Percentiles rank a stretch among this genome's conserved stretches.
Evolutionary conservation across 2,113 vertebrate species (phyloP).

Genomic region (Epinephelus moara): DNA sequence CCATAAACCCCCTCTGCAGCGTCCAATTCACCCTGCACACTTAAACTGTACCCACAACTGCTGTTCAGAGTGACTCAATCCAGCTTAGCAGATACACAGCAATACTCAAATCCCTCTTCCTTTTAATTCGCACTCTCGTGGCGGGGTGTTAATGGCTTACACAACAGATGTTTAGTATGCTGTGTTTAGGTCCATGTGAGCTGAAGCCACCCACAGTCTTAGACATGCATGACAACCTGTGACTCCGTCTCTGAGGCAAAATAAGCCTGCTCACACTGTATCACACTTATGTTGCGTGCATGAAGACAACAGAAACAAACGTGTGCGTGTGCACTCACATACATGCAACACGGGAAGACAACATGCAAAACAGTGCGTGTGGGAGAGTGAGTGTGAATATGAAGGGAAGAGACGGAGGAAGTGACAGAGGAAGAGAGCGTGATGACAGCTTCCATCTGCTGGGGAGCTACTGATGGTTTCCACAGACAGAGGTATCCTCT

Average conservation of each 20-base stretch:
- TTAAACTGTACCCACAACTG: constrained; percentile 50
- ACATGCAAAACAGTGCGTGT: constrained; percentile 54
- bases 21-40: constrained; percentile 33
- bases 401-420: constrained; percentile 46
- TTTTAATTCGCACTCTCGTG: constrained; percentile 66
- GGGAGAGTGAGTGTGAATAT: constrained; percentile 46
- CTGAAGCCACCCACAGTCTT: constrained; percentile 58
- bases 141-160: constrained; percentile 73
- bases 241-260: constrained; percentile 54
- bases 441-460: constrained; percentile 72
- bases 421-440: constrained; percentile 46
- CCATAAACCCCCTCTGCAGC: constrained; percentile 28
- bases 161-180: constrained; percentile 76
- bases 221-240: constrained; percentile 70
- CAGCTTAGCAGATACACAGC: constrained; percentile 64
- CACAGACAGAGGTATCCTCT: constrained; percentile 63
- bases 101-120: constrained; percentile 61
- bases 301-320: constrained; percentile 16
- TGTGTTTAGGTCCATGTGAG: constrained; percentile 58
- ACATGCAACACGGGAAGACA: constrained; percentile 6
- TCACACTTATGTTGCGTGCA: constrained; percentile 14
- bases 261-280: constrained; percentile 31
- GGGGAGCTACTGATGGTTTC: constrained; percentile 44
- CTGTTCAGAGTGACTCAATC: constrained; percentile 62
- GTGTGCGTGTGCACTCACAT: background rate